phyloP scores from a whole-genome alignment of 2,888 invertebrate genomes.

The Neria commutata region DNA sequence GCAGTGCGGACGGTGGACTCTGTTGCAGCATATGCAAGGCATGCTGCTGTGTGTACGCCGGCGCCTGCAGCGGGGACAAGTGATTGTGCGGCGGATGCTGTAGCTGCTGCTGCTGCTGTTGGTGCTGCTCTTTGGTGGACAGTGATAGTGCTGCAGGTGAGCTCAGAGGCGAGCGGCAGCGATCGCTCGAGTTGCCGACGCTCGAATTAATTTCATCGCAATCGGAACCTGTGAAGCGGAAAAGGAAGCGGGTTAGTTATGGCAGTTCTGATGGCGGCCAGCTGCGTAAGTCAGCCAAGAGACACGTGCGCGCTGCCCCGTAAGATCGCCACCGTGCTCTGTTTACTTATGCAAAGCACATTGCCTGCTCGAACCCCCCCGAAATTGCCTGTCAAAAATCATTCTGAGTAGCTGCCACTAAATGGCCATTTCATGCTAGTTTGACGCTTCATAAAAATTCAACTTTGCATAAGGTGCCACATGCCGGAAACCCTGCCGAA shows the following conservation, averaged over 20 bases:
- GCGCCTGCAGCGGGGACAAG: constrained; percentile 35
- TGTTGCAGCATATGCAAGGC: constrained; percentile 43
- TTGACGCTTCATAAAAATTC: constrained; percentile 32
- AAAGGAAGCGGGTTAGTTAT: no score
- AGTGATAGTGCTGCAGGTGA: constrained; percentile 44
- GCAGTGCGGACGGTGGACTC: constrained; percentile 1
- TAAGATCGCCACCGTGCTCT: constrained; percentile 18
- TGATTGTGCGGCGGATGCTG: no score
- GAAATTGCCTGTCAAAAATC: no score
- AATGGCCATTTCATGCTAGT: not conserved
- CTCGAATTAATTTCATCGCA: constrained; percentile 60
- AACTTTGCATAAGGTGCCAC: constrained; percentile 20
- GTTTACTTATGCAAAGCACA: constrained; percentile 15
- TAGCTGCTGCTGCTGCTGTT: no score
- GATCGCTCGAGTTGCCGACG: constrained; percentile 58
- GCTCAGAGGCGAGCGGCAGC: constrained; percentile 58
- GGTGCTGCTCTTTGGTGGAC: constrained; percentile 41
- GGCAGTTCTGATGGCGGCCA: not conserved
- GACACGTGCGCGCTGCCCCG: constrained; percentile 23
- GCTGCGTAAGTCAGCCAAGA: constrained; percentile 5
- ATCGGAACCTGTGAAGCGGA: constrained; percentile 52
- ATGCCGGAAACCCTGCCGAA: not conserved
- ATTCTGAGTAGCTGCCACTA: not conserved
- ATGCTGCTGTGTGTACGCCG: no score
- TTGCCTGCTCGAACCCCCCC: not conserved